Evolutionary conservation across 2,113 vertebrate genomes (phyloP).

Genomic region (Isichthys henryi): DNA sequence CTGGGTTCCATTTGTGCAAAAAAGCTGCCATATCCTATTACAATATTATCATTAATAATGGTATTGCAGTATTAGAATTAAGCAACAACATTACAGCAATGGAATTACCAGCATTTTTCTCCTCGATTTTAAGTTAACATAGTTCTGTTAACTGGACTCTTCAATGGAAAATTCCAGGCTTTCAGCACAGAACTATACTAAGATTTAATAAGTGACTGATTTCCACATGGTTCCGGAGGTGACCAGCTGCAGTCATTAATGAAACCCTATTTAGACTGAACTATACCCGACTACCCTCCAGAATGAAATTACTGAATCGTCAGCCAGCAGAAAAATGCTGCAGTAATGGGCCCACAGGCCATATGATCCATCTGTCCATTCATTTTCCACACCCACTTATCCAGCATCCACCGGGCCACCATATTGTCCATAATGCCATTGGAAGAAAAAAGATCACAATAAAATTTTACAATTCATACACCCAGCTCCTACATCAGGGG

Average conservation of each 20-base stretch:
- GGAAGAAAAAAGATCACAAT: not conserved
- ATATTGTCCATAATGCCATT: not conserved
- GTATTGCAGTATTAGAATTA: not conserved
- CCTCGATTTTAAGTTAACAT: not conserved
- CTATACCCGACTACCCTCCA: not conserved
- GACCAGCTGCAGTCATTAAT: not conserved
- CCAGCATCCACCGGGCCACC: not conserved
- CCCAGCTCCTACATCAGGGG: not conserved
- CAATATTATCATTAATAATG: not conserved
- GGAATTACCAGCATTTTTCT: not conserved
- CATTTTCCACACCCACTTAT: not conserved
- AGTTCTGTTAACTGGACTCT: not conserved
- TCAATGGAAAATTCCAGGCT: not conserved
- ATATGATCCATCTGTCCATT: not conserved
- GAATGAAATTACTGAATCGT: not conserved
- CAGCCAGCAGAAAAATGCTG: not conserved
- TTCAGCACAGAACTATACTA: not conserved
- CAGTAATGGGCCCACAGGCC: not conserved
- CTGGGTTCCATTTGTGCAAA: not conserved
- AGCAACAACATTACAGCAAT: not conserved
- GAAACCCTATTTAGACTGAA: not conserved
- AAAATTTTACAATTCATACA: not conserved
- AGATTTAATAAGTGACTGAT: not conserved
- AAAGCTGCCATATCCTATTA: not conserved
- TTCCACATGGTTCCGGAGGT: not conserved